phyloP scores from a whole-genome alignment of 1,140 invertebrate genomes.

The Hestina assimilis region DNA sequence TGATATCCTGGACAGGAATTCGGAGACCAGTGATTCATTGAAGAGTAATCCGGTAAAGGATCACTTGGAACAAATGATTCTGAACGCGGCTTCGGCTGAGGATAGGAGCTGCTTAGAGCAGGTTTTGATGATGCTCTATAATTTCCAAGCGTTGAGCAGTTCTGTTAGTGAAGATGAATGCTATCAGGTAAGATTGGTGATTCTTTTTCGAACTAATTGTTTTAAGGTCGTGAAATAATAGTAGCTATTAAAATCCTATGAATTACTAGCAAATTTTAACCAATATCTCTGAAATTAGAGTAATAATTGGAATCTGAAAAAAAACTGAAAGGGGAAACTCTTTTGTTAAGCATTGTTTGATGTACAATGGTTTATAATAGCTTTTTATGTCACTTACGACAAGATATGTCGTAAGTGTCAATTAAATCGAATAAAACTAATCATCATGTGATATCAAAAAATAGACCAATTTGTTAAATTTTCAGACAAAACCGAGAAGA shows the following conservation, averaged over 20 bases:
- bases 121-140: conserved; percentile 78
- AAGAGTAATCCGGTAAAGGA: conserved; percentile 70
- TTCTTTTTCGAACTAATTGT: neutral
- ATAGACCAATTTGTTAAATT: conserved; percentile 22
- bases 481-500: conserved; percentile 66
- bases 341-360: no score
- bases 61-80: conserved; percentile 69
- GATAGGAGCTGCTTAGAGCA: conserved; percentile 80
- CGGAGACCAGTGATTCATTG: conserved; percentile 66
- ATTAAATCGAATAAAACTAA: neutral
- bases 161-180: conserved; percentile 75
- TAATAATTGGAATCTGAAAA: neutral
- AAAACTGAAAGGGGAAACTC: no score
- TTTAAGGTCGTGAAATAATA: neutral
- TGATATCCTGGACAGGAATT: conserved; percentile 61
- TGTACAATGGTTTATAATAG: no score
- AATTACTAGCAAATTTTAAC: neutral
- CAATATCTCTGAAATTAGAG: neutral
- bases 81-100: conserved; percentile 73
- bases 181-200: conserved; percentile 52
- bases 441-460: neutral
- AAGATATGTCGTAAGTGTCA: neutral
- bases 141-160: conserved; percentile 77
- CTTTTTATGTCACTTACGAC: no score
- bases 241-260: neutral